Base-by-base conservation (phyloP, 2,797 vertebrate species). In the Brachymystax lenok region DNA sequence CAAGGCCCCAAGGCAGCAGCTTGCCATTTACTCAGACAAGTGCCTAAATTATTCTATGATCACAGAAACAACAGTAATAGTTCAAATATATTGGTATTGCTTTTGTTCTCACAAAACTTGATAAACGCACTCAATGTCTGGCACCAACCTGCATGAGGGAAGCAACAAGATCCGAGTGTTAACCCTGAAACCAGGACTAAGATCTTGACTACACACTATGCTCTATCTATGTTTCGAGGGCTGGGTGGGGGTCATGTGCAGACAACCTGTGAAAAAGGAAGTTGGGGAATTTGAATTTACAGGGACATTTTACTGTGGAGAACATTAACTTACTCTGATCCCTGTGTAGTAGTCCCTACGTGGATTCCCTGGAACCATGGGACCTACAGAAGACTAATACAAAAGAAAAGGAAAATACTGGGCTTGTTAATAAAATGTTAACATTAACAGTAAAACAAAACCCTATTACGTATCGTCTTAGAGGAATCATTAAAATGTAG, bases 301-400 rank as follows among this genome's bases (percentile, higher is more conserved):
- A 63, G 59, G 59, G 59, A 21, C 19, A 63, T 63, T 27, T 63
- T 24, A 61, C 56, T 61, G 40, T 46, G 6, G 59, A 63, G 59
- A 21, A 63, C 59, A 24, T 21, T 0, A 63, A 63, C 59, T 63
- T 63, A 63, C 59, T 63, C 59, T 63, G 59, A 63, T 63, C 59
- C 59, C 59, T 63, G 59, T 63, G 59, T 63, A 63, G 59, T 63
- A 63, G 59, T 63, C 59, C 59, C 59, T 63, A 63, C 59, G 59
- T 63, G 59, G 59, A 63, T 63, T 63, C 17, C 59, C 59, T 63
- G 59, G 59, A 63, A 63, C 59, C 59, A 63, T 63, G 59, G 59
- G 59, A 63, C 59, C 59, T 63, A 63, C 59, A 63, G 59, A 63
- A 63, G 59, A 63, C 59, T 63, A 63, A 63, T 63, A 63, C 59